Conservation (phyloP, 2,797 vertebrate species). For the Toxotes lorentzi region DNA sequence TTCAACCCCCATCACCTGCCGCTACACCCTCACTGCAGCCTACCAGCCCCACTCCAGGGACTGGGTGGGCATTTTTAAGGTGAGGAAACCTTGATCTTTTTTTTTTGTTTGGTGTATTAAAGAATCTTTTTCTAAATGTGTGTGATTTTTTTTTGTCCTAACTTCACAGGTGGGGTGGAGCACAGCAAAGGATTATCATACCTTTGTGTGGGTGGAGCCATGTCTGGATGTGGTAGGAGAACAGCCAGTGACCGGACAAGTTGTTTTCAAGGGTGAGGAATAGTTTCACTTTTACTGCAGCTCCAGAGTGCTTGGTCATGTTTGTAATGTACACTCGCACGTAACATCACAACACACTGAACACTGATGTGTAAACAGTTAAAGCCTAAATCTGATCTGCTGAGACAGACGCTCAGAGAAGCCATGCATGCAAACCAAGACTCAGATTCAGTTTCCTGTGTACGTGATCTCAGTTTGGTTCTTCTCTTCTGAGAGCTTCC, state of each 20-base stretch:
- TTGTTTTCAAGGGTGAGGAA: conserved; percentile 88
- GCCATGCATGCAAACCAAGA: too few species aligned
- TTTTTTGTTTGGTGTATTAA: not conserved
- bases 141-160: conserved; percentile 1
- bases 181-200: conserved; percentile 89
- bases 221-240: conserved; percentile 39
- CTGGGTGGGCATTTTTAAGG: conserved; percentile 96
- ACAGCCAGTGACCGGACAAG: conserved; percentile 68
- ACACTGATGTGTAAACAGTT: conserved; percentile 34
- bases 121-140: not conserved
- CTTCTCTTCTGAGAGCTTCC: too few species aligned
- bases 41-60: conserved; percentile 85
- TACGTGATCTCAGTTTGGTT: too few species aligned
- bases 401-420: not conserved
- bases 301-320: conserved; percentile 5
- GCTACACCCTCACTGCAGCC: conserved; percentile 80
- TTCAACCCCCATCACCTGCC: conserved; percentile 82
- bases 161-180: conserved; percentile 92
- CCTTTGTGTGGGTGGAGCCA: conserved; percentile 89
- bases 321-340: conserved; percentile 22
- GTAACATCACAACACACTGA: not conserved
- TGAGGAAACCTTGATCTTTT: conserved; percentile 48
- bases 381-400: not conserved
- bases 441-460: too few species aligned
- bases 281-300: conserved; percentile 3